A percentile compares a stretch with the other conserved stretches of the same genome.
Conservation (phyloP, 2,797 vertebrate genomes). For the Aselliscus stoliczkanus region DNA sequence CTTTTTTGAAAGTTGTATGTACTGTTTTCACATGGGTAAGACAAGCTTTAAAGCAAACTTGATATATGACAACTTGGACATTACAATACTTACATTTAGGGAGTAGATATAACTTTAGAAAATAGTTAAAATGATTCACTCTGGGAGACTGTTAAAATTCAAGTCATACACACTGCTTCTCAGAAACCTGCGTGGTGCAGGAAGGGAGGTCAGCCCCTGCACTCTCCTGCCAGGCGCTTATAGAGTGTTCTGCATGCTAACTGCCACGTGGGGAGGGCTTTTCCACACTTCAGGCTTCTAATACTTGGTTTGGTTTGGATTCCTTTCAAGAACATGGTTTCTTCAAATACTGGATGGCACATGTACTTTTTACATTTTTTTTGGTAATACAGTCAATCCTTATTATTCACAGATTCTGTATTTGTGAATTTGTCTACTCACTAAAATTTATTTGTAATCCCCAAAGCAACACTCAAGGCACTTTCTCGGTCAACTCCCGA, state of each 20-base stretch:
- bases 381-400: not conserved
- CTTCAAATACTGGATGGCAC: not conserved
- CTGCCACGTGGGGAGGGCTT: not conserved
- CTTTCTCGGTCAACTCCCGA: not conserved
- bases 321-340: not conserved
- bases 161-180: not conserved
- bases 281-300: not conserved
- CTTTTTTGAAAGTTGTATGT: not conserved
- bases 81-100: not conserved
- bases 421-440: not conserved
- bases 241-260: not conserved
- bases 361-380: not conserved
- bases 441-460: not conserved
- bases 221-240: not conserved
- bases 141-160: not conserved
- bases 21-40: not conserved
- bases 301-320: not conserved
- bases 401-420: not conserved
- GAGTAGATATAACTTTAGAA: not conserved
- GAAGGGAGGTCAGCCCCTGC: not conserved
- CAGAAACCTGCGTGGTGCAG: not conserved
- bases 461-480: not conserved
- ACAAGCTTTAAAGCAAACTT: not conserved
- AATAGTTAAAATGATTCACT: not conserved
- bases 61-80: not conserved